Conservation (phyloP, 1,140 invertebrate species). For the Lasaia peninsularis region DNA sequence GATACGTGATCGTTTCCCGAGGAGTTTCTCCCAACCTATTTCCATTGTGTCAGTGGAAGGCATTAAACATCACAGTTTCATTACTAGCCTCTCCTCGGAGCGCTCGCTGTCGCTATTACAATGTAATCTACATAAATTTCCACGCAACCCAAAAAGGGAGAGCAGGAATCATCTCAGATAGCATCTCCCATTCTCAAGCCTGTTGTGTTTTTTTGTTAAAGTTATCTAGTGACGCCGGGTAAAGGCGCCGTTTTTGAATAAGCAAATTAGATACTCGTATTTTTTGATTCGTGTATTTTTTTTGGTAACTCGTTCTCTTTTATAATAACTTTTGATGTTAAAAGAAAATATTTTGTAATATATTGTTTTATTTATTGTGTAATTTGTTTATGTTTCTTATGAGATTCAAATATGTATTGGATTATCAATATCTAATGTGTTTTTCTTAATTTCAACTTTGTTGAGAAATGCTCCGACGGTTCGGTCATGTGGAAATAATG, state of each 20-base stretch:
- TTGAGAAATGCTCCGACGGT: no score
- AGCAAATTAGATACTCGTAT: background rate
- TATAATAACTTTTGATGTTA: no score
- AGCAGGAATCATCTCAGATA: slow-evolving; percentile 7
- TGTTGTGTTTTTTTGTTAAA: background rate
- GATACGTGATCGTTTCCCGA: no score
- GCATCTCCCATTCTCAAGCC: background rate
- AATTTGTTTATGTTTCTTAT: no score
- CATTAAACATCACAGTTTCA: background rate
- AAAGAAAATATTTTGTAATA: no score
- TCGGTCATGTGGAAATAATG: no score
- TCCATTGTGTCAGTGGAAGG: background rate
- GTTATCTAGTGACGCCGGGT: background rate
- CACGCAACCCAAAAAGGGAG: background rate
- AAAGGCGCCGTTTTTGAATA: background rate
- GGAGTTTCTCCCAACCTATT: background rate
- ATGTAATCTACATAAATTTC: slow-evolving; percentile 10
- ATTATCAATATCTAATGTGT: no score
- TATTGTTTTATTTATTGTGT: no score
- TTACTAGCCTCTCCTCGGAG: background rate
- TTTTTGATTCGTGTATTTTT: background rate
- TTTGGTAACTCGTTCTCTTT: background rate
- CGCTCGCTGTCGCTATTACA: background rate
- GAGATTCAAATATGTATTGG: no score
- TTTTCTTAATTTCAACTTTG: no score